Evolutionary conservation across 2,797 vertebrate species (phyloP).

Genomic region (Pseudopleuronectes americanus): DNA sequence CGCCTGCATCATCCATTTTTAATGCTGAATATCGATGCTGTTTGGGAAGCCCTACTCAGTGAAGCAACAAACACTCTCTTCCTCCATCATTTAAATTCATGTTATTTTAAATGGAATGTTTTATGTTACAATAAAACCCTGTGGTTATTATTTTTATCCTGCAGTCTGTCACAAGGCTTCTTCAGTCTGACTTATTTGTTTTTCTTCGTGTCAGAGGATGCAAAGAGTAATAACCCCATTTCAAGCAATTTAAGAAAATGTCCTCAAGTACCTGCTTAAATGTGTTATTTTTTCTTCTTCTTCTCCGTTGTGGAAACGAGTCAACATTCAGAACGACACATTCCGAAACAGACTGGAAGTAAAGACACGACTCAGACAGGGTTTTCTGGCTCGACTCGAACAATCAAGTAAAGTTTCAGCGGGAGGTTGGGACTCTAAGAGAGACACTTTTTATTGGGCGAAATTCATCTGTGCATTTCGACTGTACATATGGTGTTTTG

Average conservation of each 20-base stretch:
- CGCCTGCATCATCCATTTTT: slow-evolving; percentile 61
- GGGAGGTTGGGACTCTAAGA: slow-evolving; percentile 20
- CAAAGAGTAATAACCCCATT: slow-evolving; percentile 22
- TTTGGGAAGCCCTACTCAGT: slow-evolving; percentile 54
- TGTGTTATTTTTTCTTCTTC: slow-evolving; percentile 3
- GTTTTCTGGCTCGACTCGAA: slow-evolving; percentile 17
- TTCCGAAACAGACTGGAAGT: slow-evolving; percentile 66
- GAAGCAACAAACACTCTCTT: slow-evolving; percentile 66
- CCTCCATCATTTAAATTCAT: slow-evolving; percentile 54
- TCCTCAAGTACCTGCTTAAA: background rate
- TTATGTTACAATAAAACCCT: slow-evolving; percentile 36
- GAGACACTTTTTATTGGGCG: slow-evolving; percentile 11
- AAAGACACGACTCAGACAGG: slow-evolving; percentile 31
- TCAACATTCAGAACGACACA: slow-evolving; percentile 56
- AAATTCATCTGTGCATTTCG: slow-evolving; percentile 22
- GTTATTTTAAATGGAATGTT: slow-evolving; percentile 38
- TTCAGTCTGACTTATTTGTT: slow-evolving; percentile 23
- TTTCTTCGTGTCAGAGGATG: slow-evolving; percentile 31
- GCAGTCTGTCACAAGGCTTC: background rate
- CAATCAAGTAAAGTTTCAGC: slow-evolving; percentile 22
- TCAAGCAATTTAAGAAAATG: slow-evolving; percentile 22
- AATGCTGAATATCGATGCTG: slow-evolving; percentile 33
- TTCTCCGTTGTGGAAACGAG: slow-evolving; percentile 30
- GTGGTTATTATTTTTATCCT: slow-evolving; percentile 17
- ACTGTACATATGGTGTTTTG: slow-evolving; percentile 37